These are phyloP conservation scores for Macquaria ambigua DNA, from an alignment of 2,113 vertebrate species.

Conservation along the genomic window DNA sequence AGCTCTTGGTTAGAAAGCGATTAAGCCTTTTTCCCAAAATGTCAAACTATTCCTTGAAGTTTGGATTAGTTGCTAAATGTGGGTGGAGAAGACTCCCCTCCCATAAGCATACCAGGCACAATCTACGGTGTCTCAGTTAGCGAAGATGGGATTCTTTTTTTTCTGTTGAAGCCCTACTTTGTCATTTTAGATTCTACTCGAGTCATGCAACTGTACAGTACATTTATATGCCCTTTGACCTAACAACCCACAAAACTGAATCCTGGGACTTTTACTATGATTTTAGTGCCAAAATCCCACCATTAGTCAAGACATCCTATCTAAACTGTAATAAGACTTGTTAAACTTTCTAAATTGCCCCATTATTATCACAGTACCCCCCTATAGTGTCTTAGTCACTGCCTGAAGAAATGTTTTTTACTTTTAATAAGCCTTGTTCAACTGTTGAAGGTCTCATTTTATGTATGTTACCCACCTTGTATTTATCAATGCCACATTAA, in stretches of 20 bases:
- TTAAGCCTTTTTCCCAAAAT: not conserved
- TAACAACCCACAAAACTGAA: not conserved
- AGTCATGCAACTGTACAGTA: not conserved
- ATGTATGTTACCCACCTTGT: constrained; percentile 33
- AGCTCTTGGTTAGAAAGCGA: not conserved
- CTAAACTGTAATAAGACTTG: not conserved
- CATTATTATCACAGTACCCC: not conserved
- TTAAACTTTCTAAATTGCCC: not conserved
- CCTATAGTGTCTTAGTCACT: constrained; percentile 14
- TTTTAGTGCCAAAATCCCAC: constrained; percentile 41
- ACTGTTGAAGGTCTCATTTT: not conserved
- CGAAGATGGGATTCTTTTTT: not conserved
- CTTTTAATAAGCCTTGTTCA: constrained; percentile 15
- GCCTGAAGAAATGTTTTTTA: not conserved
- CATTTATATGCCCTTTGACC: not conserved
- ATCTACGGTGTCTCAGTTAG: not conserved
- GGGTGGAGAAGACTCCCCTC: not conserved
- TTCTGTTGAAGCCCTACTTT: not conserved
- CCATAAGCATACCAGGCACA: not conserved
- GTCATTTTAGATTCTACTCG: not conserved
- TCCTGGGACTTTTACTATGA: not conserved
- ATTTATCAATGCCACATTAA: constrained; percentile 45
- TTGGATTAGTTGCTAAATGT: not conserved
- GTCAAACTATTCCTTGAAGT: not conserved
- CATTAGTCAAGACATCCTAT: not conserved